These are phyloP conservation scores for Progne subis DNA, from an alignment of 2,113 vertebrate genomes.

Conservation along the genomic window DNA sequence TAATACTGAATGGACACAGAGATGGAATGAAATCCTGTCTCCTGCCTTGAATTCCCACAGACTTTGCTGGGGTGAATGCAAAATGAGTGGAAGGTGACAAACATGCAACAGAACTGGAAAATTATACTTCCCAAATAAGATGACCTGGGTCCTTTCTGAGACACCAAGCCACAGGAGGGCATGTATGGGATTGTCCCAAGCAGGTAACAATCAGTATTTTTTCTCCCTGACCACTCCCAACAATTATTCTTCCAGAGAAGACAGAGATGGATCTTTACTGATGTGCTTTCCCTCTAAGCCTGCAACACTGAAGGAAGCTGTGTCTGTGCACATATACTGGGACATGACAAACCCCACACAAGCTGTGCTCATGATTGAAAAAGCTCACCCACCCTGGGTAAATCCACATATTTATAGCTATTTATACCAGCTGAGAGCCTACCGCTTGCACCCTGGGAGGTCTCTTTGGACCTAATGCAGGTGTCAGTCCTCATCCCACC, in stretches of 20 bases:
- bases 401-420: background rate
- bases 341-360: background rate
- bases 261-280: background rate
- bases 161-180: background rate
- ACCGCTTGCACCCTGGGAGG: background rate
- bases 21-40: conserved; percentile 23
- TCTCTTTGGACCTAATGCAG: background rate
- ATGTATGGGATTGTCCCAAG: background rate
- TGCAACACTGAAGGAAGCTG: background rate
- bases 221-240: background rate
- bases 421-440: background rate
- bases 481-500: background rate
- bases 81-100: background rate
- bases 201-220: background rate
- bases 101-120: background rate
- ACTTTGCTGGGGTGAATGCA: background rate
- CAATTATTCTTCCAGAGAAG: background rate
- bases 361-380: background rate
- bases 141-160: background rate
- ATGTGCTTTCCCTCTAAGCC: background rate
- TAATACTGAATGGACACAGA: background rate
- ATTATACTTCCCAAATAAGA: background rate
- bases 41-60: background rate
- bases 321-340: background rate
- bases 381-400: background rate